Evolutionary conservation across 2,888 invertebrate species (phyloP), one percentile per base, ranked within the genome.

Genomic region (Thereva nobilitata): DNA sequence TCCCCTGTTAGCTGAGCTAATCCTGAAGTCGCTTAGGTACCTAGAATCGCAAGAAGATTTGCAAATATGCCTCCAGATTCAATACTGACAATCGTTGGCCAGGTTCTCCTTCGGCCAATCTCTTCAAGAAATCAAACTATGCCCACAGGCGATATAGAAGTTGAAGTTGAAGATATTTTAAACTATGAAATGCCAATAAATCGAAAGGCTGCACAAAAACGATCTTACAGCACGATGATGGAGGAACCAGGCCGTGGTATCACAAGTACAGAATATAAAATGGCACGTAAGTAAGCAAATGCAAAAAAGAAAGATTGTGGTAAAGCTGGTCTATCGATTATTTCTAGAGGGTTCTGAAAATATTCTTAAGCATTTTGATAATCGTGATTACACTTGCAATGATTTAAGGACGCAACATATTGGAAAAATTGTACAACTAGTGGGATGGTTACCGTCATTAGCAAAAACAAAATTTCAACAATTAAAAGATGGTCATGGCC

Each of bases 401-500:
- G 80, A 80, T 67, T 72, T 82, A 64, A 74, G 79, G 0, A 73
- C 72, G n/a, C 74, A 74, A 3, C 77, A 80, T 73, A 77, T 79
- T 34, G 79, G 80, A 9, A 76, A 77, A 67, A 70, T 71, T 10
- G 77, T 82, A 0, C 74, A 76, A 0, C 68, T 82, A 10, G 78
- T 82, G 8, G 82, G 82, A 1, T 82, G 82, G 82, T 71, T 81
- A 53, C 77, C 80, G 38, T 73, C 75, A 0, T 73, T 76, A 2
- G 76, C 77, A 38, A 76, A 76, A 52, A 75, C 76, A 4, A 80
- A 81, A 71, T 82, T 82, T 71, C 74, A 81, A 57, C 80, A 82
- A 67, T 69, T 82, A 0, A 78, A 79, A 68, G 82, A 82, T 73
- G 82, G 82, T 8, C 80, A 82, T 69, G 82, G 82, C 0, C 77